Evolutionary conservation across 1,140 invertebrate species (phyloP).

Genomic region (Saccostrea echinata): DNA sequence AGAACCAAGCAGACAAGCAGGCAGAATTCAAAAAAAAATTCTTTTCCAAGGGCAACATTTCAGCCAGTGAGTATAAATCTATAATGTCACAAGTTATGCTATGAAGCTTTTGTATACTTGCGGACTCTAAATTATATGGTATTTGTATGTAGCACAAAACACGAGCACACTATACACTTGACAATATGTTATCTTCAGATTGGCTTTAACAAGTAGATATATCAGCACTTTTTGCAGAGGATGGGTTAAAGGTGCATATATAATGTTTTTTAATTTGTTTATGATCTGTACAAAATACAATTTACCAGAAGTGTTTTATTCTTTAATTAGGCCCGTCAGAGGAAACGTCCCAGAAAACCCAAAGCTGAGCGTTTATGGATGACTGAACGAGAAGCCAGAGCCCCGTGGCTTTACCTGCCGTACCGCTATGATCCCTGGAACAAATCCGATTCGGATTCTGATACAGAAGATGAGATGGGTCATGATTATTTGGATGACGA

Average conservation of each 20-base stretch:
- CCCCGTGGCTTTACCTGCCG: not conserved
- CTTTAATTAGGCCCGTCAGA: not conserved
- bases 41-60: conserved; percentile 44
- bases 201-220: too few relatives aligned
- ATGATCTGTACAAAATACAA: too few relatives aligned
- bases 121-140: too few relatives aligned
- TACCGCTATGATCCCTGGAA: not conserved
- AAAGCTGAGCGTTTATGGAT: not conserved
- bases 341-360: conserved; percentile 9
- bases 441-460: not conserved
- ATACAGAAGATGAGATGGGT: conserved; percentile 46
- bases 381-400: not conserved
- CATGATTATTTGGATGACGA: conserved; percentile 60
- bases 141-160: too few relatives aligned
- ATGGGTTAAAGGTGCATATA: too few relatives aligned
- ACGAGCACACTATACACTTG: too few relatives aligned
- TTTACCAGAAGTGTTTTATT: too few relatives aligned
- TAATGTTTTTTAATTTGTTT: too few relatives aligned
- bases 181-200: too few relatives aligned
- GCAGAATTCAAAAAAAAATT: not conserved
- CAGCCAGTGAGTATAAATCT: not conserved
- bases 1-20: conserved; percentile 39
- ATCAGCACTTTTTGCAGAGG: too few relatives aligned
- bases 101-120: too few relatives aligned
- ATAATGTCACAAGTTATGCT: not conserved